Percentiles rank a stretch among this genome's conserved stretches.
Evolutionary conservation across 2,888 invertebrate genomes (phyloP).

Genomic region (Cetonia aurata): DNA sequence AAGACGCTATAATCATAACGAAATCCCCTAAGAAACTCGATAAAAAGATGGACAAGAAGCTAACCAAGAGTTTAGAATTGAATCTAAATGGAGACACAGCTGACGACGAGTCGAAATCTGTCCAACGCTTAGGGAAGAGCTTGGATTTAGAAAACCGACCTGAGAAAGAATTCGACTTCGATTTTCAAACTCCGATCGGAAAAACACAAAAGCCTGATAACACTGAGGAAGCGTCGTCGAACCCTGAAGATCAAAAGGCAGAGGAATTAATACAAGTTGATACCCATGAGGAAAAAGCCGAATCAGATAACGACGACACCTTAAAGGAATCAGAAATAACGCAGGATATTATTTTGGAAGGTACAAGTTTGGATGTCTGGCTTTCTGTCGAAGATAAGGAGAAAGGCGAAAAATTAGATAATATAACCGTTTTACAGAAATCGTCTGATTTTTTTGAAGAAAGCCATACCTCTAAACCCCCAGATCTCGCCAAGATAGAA

Average conservation of each 20-base stretch:
- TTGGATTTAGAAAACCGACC: constrained; percentile 63
- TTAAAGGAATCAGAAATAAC: constrained; percentile 51
- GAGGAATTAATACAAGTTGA: constrained; percentile 69
- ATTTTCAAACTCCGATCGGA: constrained; percentile 59
- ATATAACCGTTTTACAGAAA: constrained; percentile 62
- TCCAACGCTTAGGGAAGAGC: constrained; percentile 65
- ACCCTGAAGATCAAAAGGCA: constrained; percentile 68
- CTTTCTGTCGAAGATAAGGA: constrained; percentile 63
- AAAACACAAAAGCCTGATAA: constrained; percentile 44
- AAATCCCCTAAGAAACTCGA: constrained; percentile 81
- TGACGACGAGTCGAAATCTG: constrained; percentile 56
- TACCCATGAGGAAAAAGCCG: constrained; percentile 63
- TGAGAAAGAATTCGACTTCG: constrained; percentile 60
- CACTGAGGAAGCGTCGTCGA: constrained; percentile 62
- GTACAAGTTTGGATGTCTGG: constrained; percentile 67
- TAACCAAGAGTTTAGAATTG: constrained; percentile 76
- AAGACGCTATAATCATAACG: constrained; percentile 82
- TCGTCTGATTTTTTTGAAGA: constrained; percentile 67
- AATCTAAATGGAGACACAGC: constrained; percentile 67
- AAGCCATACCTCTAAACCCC: constrained; percentile 60
- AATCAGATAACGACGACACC: constrained; percentile 52
- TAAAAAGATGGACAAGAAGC: constrained; percentile 65
- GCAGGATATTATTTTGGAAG: constrained; percentile 64
- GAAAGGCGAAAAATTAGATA: constrained; percentile 63
- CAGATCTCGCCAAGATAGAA: constrained; percentile 63